Evolutionary conservation across 23 tunicate species (phyloP).

Genomic region (Ascidia mentula): DNA sequence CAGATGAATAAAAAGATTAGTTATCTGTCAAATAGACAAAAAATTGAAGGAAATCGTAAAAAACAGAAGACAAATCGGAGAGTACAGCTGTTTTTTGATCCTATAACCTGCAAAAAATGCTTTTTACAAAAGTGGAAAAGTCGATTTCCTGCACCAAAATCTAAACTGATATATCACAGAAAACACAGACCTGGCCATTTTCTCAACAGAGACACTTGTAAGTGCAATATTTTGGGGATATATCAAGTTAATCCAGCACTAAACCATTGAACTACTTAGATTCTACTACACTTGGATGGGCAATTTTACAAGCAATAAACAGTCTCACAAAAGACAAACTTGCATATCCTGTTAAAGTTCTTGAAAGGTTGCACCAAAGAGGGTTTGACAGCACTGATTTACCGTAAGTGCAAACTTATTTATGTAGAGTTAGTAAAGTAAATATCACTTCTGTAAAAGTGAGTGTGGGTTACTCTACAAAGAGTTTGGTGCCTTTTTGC

Average conservation of each 20-base stretch:
- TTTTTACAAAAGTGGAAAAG: neutral
- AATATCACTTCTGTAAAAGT: too few species aligned
- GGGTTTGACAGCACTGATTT: slow-evolving; percentile 31
- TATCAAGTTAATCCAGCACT: neutral
- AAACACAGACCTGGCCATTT: neutral
- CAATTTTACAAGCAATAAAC: slow-evolving; percentile 54
- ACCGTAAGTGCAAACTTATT: too few species aligned
- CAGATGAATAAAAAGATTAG: neutral
- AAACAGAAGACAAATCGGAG: neutral
- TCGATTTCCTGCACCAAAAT: neutral
- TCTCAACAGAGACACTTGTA: neutral
- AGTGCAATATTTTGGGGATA: neutral
- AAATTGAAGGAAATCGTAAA: neutral
- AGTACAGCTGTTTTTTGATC: neutral
- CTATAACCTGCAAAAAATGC: neutral
- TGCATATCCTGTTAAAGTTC: slow-evolving; percentile 49
- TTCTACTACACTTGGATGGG: slow-evolving; percentile 56
- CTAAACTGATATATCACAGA: neutral
- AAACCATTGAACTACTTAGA: neutral
- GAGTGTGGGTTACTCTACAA: too few species aligned
- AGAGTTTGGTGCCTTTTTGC: too few species aligned
- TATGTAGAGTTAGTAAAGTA: too few species aligned
- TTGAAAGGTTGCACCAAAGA: slow-evolving; percentile 18
- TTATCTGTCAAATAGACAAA: neutral
- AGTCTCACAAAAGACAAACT: slow-evolving; percentile 16